Percentiles rank a stretch among this genome's conserved stretches.
These are phyloP conservation scores for Strix aluco DNA, from an alignment of 2,113 vertebrate genomes.

Conservation along the genomic window DNA sequence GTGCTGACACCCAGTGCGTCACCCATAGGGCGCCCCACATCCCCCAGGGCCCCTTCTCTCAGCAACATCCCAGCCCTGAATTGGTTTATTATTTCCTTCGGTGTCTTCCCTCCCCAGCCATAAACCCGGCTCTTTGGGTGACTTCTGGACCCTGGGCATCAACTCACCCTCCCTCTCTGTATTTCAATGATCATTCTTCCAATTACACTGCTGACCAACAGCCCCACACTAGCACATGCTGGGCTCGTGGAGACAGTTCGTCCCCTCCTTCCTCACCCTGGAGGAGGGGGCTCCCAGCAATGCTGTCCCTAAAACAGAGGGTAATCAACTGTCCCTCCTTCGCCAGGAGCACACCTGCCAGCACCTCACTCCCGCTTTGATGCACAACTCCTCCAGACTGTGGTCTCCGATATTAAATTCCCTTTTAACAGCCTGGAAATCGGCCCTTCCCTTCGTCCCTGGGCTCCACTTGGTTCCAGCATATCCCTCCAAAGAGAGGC, in stretches of 20 bases:
- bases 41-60: background rate
- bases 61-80: background rate
- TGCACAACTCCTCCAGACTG: background rate
- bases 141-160: background rate
- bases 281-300: background rate
- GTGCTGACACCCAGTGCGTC: background rate
- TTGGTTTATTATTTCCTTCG: background rate
- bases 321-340: no score
- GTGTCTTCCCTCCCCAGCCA: background rate
- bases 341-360: accelerated
- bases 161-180: background rate
- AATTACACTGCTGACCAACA: background rate
- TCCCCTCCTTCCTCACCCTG: background rate
- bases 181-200: no score
- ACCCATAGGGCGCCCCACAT: background rate
- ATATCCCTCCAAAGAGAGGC: background rate
- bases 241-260: no score
- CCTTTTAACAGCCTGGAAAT: background rate
- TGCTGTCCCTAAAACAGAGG: no score
- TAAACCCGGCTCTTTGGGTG: no score
- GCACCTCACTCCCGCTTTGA: background rate
- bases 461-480: background rate
- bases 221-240: no score
- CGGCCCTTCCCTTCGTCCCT: background rate
- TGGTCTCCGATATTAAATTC: background rate